These are phyloP conservation scores for Ennomos fuscantarius DNA, from an alignment of 2,888 invertebrate genomes.

Conservation along the genomic window DNA sequence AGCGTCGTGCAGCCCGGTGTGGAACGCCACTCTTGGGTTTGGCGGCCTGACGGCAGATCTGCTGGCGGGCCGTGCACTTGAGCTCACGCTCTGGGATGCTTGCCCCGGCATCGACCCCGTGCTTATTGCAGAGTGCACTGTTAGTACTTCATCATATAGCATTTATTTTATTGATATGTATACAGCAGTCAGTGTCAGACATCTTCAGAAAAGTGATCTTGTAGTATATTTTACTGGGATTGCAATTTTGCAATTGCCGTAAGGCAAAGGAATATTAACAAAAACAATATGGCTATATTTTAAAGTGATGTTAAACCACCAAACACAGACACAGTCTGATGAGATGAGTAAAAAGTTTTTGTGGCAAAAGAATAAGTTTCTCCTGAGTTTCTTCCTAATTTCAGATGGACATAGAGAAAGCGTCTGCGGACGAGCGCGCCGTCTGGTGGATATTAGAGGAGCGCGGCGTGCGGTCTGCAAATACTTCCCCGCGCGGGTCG, in stretches of 20 bases:
- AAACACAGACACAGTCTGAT: too few relatives aligned
- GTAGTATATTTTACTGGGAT: too few relatives aligned
- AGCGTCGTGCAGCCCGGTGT: conserved; percentile 94
- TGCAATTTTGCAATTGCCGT: too few relatives aligned
- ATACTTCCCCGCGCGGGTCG: conserved; percentile 92
- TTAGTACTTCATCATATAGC: conserved; percentile 48
- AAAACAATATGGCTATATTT: too few relatives aligned
- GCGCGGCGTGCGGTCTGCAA: conserved; percentile 91
- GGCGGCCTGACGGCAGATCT: conserved; percentile 91
- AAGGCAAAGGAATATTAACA: too few relatives aligned
- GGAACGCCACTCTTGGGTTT: conserved; percentile 96
- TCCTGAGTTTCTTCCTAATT: conserved; percentile 4
- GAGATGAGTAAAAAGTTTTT: too few relatives aligned
- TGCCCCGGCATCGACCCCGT: conserved; percentile 93
- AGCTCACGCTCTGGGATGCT: conserved; percentile 95
- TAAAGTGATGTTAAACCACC: too few relatives aligned
- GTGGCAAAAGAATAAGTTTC: neutral
- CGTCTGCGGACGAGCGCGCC: conserved; percentile 94
- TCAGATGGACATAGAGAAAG: conserved; percentile 91
- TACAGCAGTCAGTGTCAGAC: too few relatives aligned
- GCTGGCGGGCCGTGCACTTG: conserved; percentile 91
- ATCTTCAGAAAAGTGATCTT: too few relatives aligned
- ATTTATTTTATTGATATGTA: neutral
- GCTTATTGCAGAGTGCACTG: conserved; percentile 92
- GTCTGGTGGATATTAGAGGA: conserved; percentile 96